Evolutionary conservation across 2,888 invertebrate species (phyloP).

Genomic region (Plutella xylostella): DNA sequence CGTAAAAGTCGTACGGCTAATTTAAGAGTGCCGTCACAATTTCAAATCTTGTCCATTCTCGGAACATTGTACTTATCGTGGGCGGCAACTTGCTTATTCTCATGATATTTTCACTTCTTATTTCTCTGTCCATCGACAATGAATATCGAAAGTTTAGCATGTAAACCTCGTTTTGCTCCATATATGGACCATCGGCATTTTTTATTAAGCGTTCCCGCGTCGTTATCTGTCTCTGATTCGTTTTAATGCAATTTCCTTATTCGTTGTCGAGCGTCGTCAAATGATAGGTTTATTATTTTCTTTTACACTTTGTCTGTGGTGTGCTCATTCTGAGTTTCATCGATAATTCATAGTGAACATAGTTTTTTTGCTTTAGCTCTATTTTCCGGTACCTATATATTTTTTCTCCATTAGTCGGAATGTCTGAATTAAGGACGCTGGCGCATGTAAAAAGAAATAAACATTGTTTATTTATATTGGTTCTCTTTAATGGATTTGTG

Average conservation of each 20-base stretch:
- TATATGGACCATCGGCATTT: conserved; percentile 1
- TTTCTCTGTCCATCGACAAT: conserved; percentile 8
- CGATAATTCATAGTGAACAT: background rate
- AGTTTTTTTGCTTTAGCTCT: conserved; percentile 23
- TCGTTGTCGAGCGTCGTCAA: background rate
- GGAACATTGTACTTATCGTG: conserved; percentile 38
- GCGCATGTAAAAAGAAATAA: conserved; percentile 21
- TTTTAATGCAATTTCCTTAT: background rate
- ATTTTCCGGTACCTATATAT: conserved; percentile 22
- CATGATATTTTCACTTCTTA: conserved; percentile 35
- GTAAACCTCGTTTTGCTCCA: conserved; percentile 4
- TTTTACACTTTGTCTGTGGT: background rate
- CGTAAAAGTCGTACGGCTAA: conserved; percentile 49
- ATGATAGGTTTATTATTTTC: background rate
- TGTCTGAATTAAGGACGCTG: conserved; percentile 45
- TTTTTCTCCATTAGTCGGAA: conserved; percentile 43
- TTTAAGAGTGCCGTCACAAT: conserved; percentile 44
- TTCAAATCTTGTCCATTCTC: conserved; percentile 32
- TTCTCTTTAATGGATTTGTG: conserved; percentile 61
- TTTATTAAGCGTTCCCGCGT: background rate
- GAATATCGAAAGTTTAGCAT: conserved; percentile 8
- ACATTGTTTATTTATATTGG: conserved; percentile 59
- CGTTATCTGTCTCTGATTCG: background rate
- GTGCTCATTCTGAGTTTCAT: background rate
- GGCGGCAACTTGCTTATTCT: conserved; percentile 49